phyloP scores from a whole-genome alignment of 37 sponge, comb jelly and placozoan species.

The Tethya wilhelma region DNA sequence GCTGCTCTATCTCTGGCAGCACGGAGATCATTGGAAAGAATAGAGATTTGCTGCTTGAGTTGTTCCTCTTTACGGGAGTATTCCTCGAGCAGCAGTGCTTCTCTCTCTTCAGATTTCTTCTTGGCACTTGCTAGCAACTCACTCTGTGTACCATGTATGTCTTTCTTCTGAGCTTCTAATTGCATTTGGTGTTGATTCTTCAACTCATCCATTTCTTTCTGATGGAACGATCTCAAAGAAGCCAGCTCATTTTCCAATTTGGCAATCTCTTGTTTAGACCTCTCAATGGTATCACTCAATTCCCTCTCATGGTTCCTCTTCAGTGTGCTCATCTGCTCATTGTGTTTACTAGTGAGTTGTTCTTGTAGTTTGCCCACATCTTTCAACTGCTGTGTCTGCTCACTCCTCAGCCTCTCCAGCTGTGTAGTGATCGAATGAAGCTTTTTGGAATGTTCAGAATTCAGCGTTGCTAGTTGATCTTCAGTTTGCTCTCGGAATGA shows the following conservation, averaged over 20 bases:
- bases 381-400: slow-evolving; percentile 16
- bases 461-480: slow-evolving; percentile 3
- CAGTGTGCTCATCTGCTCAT: slow-evolving; percentile 24
- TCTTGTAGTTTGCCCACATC: slow-evolving; percentile 13
- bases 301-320: slow-evolving; percentile 31
- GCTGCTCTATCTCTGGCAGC: slow-evolving; percentile 58
- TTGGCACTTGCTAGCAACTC: background rate
- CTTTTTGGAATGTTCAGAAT: slow-evolving; percentile 28
- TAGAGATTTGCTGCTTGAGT: slow-evolving; percentile 48
- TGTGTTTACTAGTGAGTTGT: background rate
- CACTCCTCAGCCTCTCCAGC: slow-evolving; percentile 21
- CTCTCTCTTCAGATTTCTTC: slow-evolving; percentile 34
- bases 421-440: slow-evolving; percentile 22
- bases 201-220: slow-evolving; percentile 11
- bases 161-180: slow-evolving; percentile 17
- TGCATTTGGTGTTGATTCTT: slow-evolving; percentile 2
- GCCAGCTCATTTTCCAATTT: slow-evolving; percentile 19
- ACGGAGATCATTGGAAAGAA: slow-evolving; percentile 51
- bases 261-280: background rate
- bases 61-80: slow-evolving; percentile 21
- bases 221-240: background rate
- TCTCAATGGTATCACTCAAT: background rate
- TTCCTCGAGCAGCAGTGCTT: background rate
- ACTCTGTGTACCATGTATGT: background rate
- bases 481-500: slow-evolving; percentile 18